phyloP scores from a whole-genome alignment of 2,888 invertebrate species.

The Ormyrus pomaceus region DNA sequence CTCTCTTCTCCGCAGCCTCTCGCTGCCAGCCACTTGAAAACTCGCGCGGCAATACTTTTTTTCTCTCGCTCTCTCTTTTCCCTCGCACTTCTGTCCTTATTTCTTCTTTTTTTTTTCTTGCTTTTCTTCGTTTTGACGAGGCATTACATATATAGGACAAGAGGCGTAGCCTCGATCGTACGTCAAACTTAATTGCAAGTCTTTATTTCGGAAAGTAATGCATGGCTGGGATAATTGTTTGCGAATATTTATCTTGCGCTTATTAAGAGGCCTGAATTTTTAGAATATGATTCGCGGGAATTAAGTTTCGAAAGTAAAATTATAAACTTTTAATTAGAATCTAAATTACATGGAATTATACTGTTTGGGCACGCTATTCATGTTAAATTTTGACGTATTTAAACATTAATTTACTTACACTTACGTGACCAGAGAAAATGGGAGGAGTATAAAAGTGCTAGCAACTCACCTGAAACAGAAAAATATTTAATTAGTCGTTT shows the following conservation, averaged over 20 bases:
- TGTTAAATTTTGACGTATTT: background rate
- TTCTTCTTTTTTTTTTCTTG: conserved; percentile 20
- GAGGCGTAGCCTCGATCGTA: background rate
- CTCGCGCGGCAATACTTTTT: too few relatives aligned
- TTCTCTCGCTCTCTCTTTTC: background rate
- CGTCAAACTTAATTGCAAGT: conserved; percentile 34
- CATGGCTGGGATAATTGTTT: background rate
- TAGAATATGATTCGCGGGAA: too few relatives aligned
- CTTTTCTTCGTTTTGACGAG: background rate
- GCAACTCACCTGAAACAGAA: conserved; percentile 42
- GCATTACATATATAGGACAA: background rate
- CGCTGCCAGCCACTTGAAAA: background rate
- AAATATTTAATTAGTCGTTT: background rate
- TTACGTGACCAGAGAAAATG: background rate
- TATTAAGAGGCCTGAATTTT: too few relatives aligned
- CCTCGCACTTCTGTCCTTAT: background rate
- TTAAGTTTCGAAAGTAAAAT: too few relatives aligned
- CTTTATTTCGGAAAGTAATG: background rate
- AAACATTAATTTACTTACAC: background rate
- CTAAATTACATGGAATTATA: too few relatives aligned
- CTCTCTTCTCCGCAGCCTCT: background rate
- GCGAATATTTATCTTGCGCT: too few relatives aligned
- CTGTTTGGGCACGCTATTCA: too few relatives aligned
- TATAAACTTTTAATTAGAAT: too few relatives aligned
- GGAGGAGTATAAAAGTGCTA: background rate